These are phyloP conservation scores for Hypanus sabinus DNA, from an alignment of 2,113 vertebrate genomes.

Conservation along the genomic window DNA sequence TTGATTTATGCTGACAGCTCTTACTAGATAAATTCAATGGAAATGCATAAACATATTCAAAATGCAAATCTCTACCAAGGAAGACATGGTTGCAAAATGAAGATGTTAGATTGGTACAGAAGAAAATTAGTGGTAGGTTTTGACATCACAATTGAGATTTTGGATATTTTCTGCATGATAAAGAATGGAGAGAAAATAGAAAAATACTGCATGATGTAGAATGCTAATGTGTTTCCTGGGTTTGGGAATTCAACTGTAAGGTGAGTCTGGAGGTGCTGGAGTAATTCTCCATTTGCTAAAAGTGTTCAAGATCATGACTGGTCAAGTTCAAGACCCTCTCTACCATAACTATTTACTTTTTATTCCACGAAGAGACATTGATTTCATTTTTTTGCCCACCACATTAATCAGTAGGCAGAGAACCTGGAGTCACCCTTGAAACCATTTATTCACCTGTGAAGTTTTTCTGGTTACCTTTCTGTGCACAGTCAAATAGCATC, in stretches of 20 bases:
- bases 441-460: not conserved
- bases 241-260: no score
- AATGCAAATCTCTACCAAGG: not conserved
- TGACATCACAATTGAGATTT: not conserved
- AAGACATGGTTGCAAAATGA: not conserved
- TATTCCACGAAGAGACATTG: not conserved
- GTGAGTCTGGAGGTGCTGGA: no score
- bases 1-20: constrained; percentile 11
- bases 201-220: not conserved
- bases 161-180: not conserved
- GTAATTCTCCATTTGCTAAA: no score
- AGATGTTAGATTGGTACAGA: not conserved
- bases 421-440: not conserved
- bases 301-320: no score
- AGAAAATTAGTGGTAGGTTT: not conserved
- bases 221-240: no score
- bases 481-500: not conserved
- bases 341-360: not conserved
- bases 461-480: not conserved
- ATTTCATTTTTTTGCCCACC: not conserved
- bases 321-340: not conserved
- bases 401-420: not conserved
- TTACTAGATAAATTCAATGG: not conserved
- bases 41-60: not conserved
- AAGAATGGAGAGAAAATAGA: not conserved